A percentile compares a stretch with the other conserved stretches of the same genome.
Evolutionary conservation across 2,113 vertebrate genomes (phyloP).

Genomic region (Chrysochloris asiatica): DNA sequence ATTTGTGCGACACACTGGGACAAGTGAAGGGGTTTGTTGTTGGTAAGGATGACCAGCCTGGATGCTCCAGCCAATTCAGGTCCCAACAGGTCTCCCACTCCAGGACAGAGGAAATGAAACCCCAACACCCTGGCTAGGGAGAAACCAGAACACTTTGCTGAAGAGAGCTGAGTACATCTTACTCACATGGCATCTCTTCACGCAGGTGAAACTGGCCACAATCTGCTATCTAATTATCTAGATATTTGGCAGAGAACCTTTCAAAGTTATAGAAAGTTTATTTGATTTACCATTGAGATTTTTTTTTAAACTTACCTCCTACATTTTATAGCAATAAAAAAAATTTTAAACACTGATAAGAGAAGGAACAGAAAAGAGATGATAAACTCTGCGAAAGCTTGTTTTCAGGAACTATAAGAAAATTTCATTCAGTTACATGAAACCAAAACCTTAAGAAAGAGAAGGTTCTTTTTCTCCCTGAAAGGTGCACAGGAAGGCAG

Average conservation of each 20-base stretch:
- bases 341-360: too few relatives aligned
- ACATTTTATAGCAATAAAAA: neutral
- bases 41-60: neutral
- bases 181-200: neutral
- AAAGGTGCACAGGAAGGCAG: neutral
- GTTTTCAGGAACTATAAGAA: neutral
- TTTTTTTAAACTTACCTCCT: neutral
- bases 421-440: neutral
- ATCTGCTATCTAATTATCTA: neutral
- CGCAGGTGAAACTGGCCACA: neutral
- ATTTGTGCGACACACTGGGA: fast-evolving
- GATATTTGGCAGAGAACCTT: neutral
- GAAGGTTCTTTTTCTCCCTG: neutral
- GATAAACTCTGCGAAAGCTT: neutral
- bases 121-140: neutral
- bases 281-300: neutral
- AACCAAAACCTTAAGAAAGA: neutral
- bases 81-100: neutral
- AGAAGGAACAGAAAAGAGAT: neutral
- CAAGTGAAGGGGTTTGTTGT: too few relatives aligned
- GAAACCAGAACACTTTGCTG: neutral
- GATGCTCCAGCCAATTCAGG: neutral
- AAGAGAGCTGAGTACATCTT: neutral
- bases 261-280: neutral
- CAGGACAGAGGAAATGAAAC: neutral